Conservation (phyloP, 1,140 invertebrate genomes). For the Nymphalis io region DNA sequence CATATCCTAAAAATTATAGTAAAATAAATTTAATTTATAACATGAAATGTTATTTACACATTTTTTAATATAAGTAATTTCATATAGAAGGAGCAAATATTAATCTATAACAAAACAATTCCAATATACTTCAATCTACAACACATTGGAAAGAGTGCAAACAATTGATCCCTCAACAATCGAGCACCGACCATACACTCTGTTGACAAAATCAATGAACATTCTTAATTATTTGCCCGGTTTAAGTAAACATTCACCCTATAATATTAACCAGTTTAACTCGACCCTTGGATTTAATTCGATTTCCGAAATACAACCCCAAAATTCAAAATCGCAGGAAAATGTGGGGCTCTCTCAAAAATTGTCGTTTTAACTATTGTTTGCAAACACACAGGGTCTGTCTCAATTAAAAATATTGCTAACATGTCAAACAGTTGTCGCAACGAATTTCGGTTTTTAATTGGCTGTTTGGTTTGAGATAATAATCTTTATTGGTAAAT, state of each 20-base stretch:
- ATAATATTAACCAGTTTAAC: constrained; percentile 38
- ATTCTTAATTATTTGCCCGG: constrained; percentile 78
- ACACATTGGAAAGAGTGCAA: constrained; percentile 62
- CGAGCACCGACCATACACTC: constrained; percentile 50
- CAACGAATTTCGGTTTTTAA: constrained; percentile 65
- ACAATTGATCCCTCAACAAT: constrained; percentile 62
- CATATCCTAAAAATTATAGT: too few relatives aligned
- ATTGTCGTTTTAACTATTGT: constrained; percentile 66
- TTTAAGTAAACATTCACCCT: constrained; percentile 73
- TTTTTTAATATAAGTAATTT: neutral
- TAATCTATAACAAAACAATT: constrained; percentile 26
- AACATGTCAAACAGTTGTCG: constrained; percentile 77
- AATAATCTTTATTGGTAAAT: constrained; percentile 58
- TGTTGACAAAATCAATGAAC: constrained; percentile 79
- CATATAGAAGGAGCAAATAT: constrained; percentile 11
- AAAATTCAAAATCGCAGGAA: constrained; percentile 37
- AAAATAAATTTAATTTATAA: too few relatives aligned
- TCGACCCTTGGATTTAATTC: constrained; percentile 40
- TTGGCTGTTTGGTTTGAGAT: constrained; percentile 69
- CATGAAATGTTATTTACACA: neutral
- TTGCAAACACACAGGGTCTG: constrained; percentile 64
- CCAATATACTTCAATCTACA: constrained; percentile 57
- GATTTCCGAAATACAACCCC: constrained; percentile 23
- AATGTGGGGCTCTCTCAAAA: constrained; percentile 47
- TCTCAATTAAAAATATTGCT: constrained; percentile 79